Evolutionary conservation across 2,113 vertebrate species (phyloP).

Genomic region (Chamaea fasciata): DNA sequence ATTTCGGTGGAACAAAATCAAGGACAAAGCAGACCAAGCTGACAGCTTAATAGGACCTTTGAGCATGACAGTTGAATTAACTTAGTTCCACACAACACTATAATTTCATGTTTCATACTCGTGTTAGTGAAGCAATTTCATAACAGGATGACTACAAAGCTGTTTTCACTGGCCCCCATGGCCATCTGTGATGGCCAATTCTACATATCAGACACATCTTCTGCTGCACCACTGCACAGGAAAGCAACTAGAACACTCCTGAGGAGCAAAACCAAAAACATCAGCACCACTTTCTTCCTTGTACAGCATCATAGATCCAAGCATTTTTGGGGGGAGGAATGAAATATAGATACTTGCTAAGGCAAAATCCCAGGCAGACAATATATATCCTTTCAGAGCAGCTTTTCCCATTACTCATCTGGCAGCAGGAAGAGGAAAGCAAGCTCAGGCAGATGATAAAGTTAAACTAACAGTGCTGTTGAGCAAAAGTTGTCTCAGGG

Average conservation of each 20-base stretch:
- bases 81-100: not conserved
- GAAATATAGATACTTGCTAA: not conserved
- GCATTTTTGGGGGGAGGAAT: not conserved
- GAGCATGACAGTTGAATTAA: not conserved
- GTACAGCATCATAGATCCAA: not conserved
- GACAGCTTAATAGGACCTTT: slow-evolving; percentile 25
- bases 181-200: not conserved
- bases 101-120: not conserved
- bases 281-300: not conserved
- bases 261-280: not conserved
- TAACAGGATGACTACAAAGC: not conserved
- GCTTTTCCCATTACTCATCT: not conserved
- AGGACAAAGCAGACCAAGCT: not conserved
- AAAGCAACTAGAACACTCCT: not conserved
- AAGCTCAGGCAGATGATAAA: not conserved
- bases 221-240: not conserved
- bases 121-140: not conserved
- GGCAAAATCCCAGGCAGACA: not conserved
- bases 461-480: not conserved
- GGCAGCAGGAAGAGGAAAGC: not conserved
- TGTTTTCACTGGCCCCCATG: not conserved
- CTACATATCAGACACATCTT: not conserved
- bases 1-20: not conserved
- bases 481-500: not conserved
- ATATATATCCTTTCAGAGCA: rapidly evolving